Base-by-base conservation (phyloP, 1,140 invertebrate species). In the Archegozetes longisetosus region DNA sequence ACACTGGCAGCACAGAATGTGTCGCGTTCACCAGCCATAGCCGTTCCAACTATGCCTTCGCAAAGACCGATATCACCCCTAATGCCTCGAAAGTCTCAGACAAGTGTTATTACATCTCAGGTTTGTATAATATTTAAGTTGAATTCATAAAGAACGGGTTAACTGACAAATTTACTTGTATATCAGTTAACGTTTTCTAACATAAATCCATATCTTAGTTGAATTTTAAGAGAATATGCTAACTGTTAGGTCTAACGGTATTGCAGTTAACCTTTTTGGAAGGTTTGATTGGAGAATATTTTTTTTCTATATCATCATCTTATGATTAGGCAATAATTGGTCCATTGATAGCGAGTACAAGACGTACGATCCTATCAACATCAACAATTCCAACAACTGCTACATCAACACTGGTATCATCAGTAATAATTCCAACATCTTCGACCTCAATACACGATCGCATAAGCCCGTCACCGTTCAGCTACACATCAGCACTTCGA, bases 1-100 rank as follows among this genome's bases (percentile, higher is more conserved):
- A 62, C 65, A 13, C 62, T 64, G 55, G 64, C 64, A 28, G 58
- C 56, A 28, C 52, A 62, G 52, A 52, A 62, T 53, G 9, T 6
- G 53, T 58, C 61, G 49, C 58, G 46, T 25, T 47, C 28, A n/a
- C 25, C 29, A 26, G 24, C 13, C 17, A 13, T 46, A 32, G 3
- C 59, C 53, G n/a, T 46, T 48, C 9, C 55, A 55, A n/a, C 55
- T 29, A 59, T 60, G 53, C 49, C 24, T 17, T 17, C 48, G 17
- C 50, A 26, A 53, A 32, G 57, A n/a, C 59, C 49, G 14, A 25
- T 40, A 22, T 60, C 58, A 2, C 62, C 58, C 1, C 23, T 40
- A 25, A 22, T 32, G n/a, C 26, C 50, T 23, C 57, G 57, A 58
- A 62, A 55, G 50, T 20, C 22, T 27, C 53, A 24, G 58, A 60